Evolutionary conservation across 1,140 invertebrate genomes (phyloP).

Genomic region (Drosophila sproati): DNA sequence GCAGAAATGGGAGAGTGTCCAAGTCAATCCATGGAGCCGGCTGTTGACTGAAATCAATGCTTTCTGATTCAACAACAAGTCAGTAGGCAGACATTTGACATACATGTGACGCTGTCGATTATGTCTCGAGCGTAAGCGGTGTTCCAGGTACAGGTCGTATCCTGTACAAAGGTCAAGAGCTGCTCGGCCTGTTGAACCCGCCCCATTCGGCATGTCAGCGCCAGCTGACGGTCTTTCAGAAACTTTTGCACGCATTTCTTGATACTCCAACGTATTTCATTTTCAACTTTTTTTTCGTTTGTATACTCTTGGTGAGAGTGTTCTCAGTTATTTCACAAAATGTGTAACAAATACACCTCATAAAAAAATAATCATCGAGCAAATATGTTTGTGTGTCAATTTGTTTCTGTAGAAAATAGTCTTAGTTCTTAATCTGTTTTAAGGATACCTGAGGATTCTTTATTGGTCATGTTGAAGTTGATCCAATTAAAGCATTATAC

Average conservation of each 20-base stretch:
- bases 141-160: slow-evolving; percentile 14
- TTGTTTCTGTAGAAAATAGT: too few relatives aligned
- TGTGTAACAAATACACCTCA: neutral
- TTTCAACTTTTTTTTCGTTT: slow-evolving; percentile 41
- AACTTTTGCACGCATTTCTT: slow-evolving; percentile 45
- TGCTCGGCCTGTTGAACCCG: slow-evolving; percentile 10
- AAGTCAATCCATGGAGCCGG: neutral
- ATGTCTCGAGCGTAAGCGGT: neutral
- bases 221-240: slow-evolving; percentile 19
- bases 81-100: slow-evolving; percentile 9
- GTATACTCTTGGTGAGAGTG: neutral
- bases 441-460: too few relatives aligned
- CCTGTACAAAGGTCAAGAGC: slow-evolving; percentile 42
- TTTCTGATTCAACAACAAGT: neutral
- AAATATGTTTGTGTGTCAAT: too few relatives aligned
- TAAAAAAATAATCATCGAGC: neutral
- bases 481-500: too few relatives aligned
- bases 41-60: slow-evolving; percentile 15
- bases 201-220: slow-evolving; percentile 14
- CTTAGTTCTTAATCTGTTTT: too few relatives aligned
- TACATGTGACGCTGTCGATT: slow-evolving; percentile 16
- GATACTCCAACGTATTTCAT: slow-evolving; percentile 37
- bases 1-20: neutral
- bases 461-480: too few relatives aligned
- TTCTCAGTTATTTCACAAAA: neutral